These are phyloP conservation scores for Tiliacea aurago DNA, from an alignment of 2,888 invertebrate genomes.

Conservation along the genomic window DNA sequence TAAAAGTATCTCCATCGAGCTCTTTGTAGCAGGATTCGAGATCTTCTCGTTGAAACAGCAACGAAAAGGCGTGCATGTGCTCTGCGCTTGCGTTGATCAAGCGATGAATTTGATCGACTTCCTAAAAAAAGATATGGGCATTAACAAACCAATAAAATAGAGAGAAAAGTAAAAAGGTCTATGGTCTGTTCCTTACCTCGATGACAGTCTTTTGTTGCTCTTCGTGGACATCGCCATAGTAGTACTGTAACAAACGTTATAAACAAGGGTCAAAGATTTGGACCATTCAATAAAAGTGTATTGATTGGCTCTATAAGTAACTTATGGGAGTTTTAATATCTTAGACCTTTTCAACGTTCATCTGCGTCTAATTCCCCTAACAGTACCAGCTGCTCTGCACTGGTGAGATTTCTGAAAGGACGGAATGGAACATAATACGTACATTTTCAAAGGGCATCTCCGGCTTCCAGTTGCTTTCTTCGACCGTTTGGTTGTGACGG, in stretches of 20 bases:
- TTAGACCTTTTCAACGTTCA: background rate
- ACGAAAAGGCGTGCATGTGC: constrained; percentile 95
- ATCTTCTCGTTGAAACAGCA: constrained; percentile 95
- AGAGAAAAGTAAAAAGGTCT: background rate
- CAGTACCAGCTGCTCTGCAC: background rate
- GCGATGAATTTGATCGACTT: constrained; percentile 95
- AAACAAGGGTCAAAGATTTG: background rate
- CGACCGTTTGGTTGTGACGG: constrained; percentile 89
- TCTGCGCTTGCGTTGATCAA: constrained; percentile 94
- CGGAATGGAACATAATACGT: constrained; percentile 49
- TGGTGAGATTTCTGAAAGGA: background rate
- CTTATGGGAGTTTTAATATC: background rate
- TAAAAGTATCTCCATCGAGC: constrained; percentile 97
- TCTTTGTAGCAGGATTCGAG: constrained; percentile 95
- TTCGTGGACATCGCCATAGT: constrained; percentile 82
- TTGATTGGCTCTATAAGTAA: background rate
- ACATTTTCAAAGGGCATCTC: constrained; percentile 98
- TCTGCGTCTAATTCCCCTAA: background rate
- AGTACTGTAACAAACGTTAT: constrained; percentile 75
- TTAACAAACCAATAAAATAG: background rate
- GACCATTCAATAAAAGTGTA: no score
- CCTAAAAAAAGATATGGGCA: constrained; percentile 78
- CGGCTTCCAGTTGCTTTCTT: constrained; percentile 94
- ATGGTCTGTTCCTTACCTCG: constrained; percentile 62
- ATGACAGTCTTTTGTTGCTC: constrained; percentile 76